Conservation (phyloP, 2,113 vertebrate genomes). For the Melozone crissalis region DNA sequence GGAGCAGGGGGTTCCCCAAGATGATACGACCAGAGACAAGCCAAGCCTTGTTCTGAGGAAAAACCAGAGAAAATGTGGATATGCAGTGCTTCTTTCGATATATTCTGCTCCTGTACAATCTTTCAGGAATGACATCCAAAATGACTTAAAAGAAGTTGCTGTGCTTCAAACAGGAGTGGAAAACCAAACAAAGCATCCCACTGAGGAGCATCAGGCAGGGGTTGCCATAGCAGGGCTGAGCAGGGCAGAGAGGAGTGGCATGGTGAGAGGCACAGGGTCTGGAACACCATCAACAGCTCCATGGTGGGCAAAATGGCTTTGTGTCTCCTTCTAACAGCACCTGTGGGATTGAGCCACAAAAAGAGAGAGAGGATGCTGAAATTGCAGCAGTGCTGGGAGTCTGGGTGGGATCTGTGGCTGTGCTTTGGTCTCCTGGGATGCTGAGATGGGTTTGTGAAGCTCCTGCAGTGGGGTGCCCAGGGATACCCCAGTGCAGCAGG, state of each 20-base stretch:
- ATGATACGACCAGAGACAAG: neutral
- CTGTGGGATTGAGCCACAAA: neutral
- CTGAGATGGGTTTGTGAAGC: neutral
- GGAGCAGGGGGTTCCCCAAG: neutral
- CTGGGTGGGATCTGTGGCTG: neutral
- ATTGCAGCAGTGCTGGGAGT: neutral
- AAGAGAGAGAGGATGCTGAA: neutral
- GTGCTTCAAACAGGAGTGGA: neutral
- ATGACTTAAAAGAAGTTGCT: neutral
- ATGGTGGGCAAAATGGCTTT: neutral
- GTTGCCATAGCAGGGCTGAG: constrained; percentile 10
- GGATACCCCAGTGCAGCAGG: neutral
- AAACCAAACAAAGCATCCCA: neutral
- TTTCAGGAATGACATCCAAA: neutral
- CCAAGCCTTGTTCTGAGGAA: neutral
- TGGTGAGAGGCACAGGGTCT: constrained; percentile 7
- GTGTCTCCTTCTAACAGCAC: neutral
- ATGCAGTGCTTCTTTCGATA: neutral
- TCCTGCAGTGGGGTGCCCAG: neutral
- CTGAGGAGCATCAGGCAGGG: neutral
- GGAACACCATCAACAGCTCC: neutral
- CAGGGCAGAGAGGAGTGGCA: neutral
- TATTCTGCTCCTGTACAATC: neutral
- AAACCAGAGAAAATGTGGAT: neutral
- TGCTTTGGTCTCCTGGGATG: neutral